Percentiles rank a stretch among this genome's conserved stretches.
Conservation (phyloP, 2,113 vertebrate genomes). For the Camelus bactrianus region DNA sequence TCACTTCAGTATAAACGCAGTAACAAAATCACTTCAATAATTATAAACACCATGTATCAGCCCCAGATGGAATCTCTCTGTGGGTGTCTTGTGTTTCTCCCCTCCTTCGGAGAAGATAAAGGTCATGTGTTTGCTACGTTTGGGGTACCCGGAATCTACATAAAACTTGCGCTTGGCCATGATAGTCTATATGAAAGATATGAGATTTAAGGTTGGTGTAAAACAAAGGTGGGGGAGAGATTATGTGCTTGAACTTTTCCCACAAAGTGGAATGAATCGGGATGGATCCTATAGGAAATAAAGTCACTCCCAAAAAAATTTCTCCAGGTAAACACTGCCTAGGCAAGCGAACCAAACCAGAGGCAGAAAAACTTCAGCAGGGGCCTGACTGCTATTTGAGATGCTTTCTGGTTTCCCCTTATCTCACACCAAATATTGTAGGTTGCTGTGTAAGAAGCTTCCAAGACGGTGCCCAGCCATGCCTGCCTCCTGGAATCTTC, state of each 20-base stretch:
- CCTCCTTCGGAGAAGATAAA: conserved; percentile 24
- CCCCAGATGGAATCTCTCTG: neutral
- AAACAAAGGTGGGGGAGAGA: neutral
- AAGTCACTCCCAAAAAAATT: neutral
- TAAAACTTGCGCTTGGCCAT: neutral
- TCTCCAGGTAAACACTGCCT: neutral
- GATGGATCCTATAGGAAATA: neutral
- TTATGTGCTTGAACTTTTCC: neutral
- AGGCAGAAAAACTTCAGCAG: neutral
- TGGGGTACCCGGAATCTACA: neutral
- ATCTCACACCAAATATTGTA: neutral
- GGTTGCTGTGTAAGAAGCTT: neutral
- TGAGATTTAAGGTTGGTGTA: neutral
- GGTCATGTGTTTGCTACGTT: neutral
- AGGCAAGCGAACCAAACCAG: neutral
- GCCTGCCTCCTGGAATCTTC: neutral
- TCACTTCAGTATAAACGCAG: neutral
- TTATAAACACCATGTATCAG: neutral
- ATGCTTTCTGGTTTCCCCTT: neutral
- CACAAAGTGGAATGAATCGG: neutral
- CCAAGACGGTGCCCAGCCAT: neutral
- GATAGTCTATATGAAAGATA: neutral
- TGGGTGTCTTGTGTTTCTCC: neutral
- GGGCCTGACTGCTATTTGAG: neutral
- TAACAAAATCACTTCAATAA: conserved; percentile 5